Evolutionary conservation across 2,797 vertebrate genomes (phyloP).

Genomic region (Anguilla obscura): DNA sequence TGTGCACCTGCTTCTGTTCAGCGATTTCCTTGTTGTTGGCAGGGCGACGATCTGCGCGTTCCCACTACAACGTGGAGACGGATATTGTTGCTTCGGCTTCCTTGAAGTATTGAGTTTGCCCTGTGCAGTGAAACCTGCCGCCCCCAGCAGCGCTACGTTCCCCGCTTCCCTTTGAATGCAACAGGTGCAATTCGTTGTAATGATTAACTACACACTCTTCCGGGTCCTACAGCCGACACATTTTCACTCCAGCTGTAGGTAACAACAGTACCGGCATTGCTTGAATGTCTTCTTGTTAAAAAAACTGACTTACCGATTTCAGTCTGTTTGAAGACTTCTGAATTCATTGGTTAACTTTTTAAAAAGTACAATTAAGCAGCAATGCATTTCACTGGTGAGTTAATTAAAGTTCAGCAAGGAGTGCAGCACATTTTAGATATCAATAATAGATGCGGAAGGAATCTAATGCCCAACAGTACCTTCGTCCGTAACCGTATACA

Average conservation of each 20-base stretch:
- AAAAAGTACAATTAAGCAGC: neutral
- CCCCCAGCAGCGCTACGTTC: conserved; percentile 34
- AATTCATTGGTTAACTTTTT: neutral
- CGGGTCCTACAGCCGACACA: conserved; percentile 35
- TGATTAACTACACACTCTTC: conserved; percentile 58
- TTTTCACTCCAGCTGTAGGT: neutral
- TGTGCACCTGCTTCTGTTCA: neutral
- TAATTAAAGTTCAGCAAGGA: conserved; percentile 75
- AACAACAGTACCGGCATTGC: neutral
- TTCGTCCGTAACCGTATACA: conserved; percentile 64
- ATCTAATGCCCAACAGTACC: conserved; percentile 71
- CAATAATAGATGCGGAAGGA: conserved; percentile 70
- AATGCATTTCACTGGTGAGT: conserved; percentile 56
- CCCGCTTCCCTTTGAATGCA: conserved; percentile 46
- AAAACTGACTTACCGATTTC: neutral
- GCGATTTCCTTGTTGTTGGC: neutral
- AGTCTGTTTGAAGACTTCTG: neutral
- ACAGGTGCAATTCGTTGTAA: conserved; percentile 68
- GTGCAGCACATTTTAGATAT: conserved; percentile 65
- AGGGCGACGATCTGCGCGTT: neutral
- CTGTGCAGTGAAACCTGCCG: conserved; percentile 29
- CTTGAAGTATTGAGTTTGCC: conserved; percentile 15
- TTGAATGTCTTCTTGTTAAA: neutral
- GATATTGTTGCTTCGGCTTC: conserved; percentile 28
- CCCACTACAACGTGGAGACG: neutral